A percentile compares a stretch with the other conserved stretches of the same genome.
These are phyloP conservation scores for Anser cygnoides DNA, from an alignment of 2,113 vertebrate genomes.

Conservation along the genomic window DNA sequence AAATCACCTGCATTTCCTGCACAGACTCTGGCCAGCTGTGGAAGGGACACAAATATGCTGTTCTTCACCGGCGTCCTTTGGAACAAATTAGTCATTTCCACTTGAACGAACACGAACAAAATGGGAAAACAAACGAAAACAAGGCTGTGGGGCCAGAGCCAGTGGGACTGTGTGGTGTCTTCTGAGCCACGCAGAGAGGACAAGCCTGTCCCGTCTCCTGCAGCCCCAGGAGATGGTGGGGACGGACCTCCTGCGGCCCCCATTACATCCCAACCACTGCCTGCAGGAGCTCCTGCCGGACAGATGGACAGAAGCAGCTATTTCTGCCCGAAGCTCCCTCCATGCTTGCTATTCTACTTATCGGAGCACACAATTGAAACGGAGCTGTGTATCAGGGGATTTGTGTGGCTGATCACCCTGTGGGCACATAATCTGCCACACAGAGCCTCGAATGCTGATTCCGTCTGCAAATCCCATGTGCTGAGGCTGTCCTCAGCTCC, in stretches of 20 bases:
- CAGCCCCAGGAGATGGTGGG: accelerated
- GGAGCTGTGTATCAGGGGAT: accelerated
- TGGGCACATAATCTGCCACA: background rate
- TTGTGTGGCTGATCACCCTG: background rate
- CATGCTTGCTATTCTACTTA: accelerated
- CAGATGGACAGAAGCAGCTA: background rate
- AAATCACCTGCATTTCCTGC: constrained; percentile 59
- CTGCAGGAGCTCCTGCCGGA: background rate
- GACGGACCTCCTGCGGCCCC: background rate
- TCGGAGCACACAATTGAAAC: accelerated
- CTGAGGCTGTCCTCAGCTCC: background rate
- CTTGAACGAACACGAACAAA: background rate
- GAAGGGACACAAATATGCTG: constrained; percentile 32
- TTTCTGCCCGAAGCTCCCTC: background rate
- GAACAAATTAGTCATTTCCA: constrained; percentile 66
- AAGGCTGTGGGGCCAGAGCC: background rate
- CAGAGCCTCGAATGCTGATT: background rate
- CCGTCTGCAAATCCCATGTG: background rate
- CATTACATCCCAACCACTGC: background rate
- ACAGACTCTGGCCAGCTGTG: constrained; percentile 20
- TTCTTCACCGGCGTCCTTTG: background rate
- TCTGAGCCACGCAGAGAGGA: background rate
- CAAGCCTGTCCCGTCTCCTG: accelerated
- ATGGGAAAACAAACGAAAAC: background rate
- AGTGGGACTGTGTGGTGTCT: background rate